Base-by-base conservation (phyloP, 2,113 vertebrate genomes). In the Copsychus sechellarum region DNA sequence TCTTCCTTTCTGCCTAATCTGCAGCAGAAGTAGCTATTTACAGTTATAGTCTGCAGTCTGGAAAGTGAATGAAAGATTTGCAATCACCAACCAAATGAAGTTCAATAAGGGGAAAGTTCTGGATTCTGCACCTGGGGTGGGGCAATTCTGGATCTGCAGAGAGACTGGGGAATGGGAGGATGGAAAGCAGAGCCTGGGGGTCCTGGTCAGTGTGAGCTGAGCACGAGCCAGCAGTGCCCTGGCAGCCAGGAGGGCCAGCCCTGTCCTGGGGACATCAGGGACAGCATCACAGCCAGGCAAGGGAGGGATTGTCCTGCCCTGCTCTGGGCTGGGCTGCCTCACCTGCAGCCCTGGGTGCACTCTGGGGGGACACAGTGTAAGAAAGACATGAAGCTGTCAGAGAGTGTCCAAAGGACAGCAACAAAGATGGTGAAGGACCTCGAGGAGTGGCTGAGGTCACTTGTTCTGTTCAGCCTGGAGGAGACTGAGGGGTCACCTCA, bases 111-210 rank as follows among this genome's bases (percentile, higher is more conserved):
- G 6, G 17, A 36, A 58, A 51, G 7, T 60, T 1, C 11, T 2
- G 3, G 33, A 43, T 67, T 67, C 53, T 77, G 33, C 2, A 33
- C 6, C 7, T 1, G 11, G 22, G 22, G 4, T 33, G 22, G 20
- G 5, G 4, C 43, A 67, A 3, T 1, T 31, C 43, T 43, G 62
- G 18, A 26, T 36, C 14, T 28, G 0, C 1, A 1, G 1, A 8
- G 1, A 14, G 33, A 33, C 26, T 38, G 26, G 18, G 26, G 14
- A 31, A 33, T 36, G 72, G 23, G 14, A 19, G 0, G 19, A 1
- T 23, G 82, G 31, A 36, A 6, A 58, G 26, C 36, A 67, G 36
- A 23, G 45, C 26, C 26, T 36, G 43, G 31, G 5, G 6, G 3
- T 4, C 25, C 36, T 58, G 71, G 34, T 36, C 36, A 0, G n/a